Base-by-base conservation (phyloP, 2,113 vertebrate genomes). In the Ranitomeya imitator region DNA sequence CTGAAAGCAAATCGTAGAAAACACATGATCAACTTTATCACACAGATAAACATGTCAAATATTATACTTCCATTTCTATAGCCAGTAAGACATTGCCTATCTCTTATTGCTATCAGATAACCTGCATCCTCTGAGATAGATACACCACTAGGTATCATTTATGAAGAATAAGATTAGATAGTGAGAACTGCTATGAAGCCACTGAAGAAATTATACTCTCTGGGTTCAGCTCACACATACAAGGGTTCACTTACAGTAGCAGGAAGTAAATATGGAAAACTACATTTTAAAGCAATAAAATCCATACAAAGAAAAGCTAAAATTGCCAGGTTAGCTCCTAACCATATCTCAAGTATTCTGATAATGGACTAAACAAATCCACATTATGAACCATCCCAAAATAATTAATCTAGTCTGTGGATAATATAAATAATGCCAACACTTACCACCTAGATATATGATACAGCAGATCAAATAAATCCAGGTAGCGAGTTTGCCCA, bases 401-500 rank as follows among this genome's bases (percentile, higher is more conserved):
- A 37, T 73, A 18, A n/a, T 14, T 11, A 71, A 37, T 37, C 6
- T 26, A 26, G 37, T 18, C 23, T 9, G 2, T 13, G 18, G 57
- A 13, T 6, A 63, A 37, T 11, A 12, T 26, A 37, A 4, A 60
- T 31, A 60, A 13, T 31, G 4, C 37, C 2, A 45, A 45, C 37
- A 45, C 80, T 83, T 83, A 83, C 82, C 82, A 26, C 51, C 11
- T 8, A 26, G 63, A 71, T 7, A 14, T 11, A 67, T 63, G 65
- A 84, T 1, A 55, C 82, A 84, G 82, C 6, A 71, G 82, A 84
- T 23, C 45, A 71, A 16, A 69, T 54, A 71, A 19, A 71, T 84
- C 82, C 82, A 71, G 45, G 13, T 67, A 18, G 55, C 9, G 23
- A 10, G 82, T 84, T 31, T 84, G 6, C 63, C 82, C 82, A 84